Evolutionary conservation across 2,888 invertebrate genomes (phyloP).

Genomic region (Osedax frankpressi): DNA sequence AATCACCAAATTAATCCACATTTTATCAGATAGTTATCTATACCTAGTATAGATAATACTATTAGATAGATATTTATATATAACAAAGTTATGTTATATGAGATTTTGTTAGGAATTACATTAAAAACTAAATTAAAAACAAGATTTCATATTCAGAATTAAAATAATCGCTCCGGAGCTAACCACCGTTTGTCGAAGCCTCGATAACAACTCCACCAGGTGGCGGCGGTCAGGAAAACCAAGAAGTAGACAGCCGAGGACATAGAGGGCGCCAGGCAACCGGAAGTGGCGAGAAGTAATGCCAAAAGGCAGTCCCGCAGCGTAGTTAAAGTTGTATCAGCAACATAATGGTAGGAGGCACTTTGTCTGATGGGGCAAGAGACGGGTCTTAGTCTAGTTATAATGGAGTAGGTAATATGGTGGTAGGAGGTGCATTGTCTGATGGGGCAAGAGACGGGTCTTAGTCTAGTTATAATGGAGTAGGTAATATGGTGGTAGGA

Average conservation of each 20-base stretch:
- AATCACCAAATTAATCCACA: too few species aligned
- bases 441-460: background rate
- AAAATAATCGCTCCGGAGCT: too few species aligned
- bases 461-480: background rate
- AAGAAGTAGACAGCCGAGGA: constrained; percentile 74
- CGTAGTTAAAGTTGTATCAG: constrained; percentile 27
- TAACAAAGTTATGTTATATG: too few species aligned
- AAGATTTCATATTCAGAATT: too few species aligned
- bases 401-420: background rate
- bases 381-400: background rate
- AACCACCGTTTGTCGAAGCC: constrained; percentile 51
- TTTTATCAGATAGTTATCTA: too few species aligned
- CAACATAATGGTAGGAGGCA: constrained; percentile 19
- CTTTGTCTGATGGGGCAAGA: background rate
- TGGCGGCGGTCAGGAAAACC: constrained; percentile 67
- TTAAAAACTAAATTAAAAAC: too few species aligned
- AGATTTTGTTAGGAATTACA: too few species aligned
- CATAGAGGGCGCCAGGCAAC: constrained; percentile 67
- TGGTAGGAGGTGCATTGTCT: background rate
- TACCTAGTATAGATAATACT: too few species aligned
- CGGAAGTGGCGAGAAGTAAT: constrained; percentile 44
- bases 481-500: background rate
- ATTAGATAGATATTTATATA: too few species aligned
- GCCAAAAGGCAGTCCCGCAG: constrained; percentile 33
- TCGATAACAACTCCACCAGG: constrained; percentile 59